Evolutionary conservation across 2,797 vertebrate genomes (phyloP).

Genomic region (Ctenopoma multispine): DNA sequence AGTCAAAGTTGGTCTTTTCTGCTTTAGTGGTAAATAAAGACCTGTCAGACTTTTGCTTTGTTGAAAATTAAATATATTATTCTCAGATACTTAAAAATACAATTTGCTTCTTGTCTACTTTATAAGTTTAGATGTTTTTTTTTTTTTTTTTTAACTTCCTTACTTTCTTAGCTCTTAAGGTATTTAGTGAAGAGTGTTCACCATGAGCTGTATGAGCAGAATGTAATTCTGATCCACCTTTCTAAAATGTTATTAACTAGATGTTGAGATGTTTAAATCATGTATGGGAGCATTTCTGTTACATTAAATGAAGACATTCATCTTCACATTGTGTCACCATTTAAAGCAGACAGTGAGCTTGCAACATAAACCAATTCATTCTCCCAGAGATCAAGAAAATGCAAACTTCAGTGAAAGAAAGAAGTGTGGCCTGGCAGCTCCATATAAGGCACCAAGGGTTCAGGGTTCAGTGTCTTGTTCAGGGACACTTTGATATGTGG

Average conservation of each 20-base stretch:
- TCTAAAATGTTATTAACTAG: background rate
- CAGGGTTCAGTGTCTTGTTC: too few species aligned
- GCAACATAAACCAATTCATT: background rate
- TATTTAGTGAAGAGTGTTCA: background rate
- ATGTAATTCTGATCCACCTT: constrained; percentile 2
- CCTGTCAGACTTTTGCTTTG: background rate
- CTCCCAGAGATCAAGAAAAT: too few species aligned
- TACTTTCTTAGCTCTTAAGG: too few species aligned
- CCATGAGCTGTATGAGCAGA: background rate
- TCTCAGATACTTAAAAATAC: background rate
- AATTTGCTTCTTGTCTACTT: background rate
- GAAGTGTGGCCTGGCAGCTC: too few species aligned
- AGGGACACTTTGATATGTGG: too few species aligned
- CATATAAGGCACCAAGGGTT: too few species aligned
- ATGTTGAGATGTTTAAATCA: constrained; percentile 7
- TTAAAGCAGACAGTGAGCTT: background rate
- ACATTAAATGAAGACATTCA: background rate
- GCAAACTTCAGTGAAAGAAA: too few species aligned
- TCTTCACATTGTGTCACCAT: background rate
- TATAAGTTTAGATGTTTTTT: background rate
- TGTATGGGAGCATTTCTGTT: background rate
- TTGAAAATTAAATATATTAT: background rate
- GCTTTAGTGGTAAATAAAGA: constrained; percentile 3
- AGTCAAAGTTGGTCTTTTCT: constrained; percentile 33
- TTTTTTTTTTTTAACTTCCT: background rate